Evolutionary conservation across 2,797 vertebrate genomes (phyloP).

Genomic region (Sebastes nivosus): DNA sequence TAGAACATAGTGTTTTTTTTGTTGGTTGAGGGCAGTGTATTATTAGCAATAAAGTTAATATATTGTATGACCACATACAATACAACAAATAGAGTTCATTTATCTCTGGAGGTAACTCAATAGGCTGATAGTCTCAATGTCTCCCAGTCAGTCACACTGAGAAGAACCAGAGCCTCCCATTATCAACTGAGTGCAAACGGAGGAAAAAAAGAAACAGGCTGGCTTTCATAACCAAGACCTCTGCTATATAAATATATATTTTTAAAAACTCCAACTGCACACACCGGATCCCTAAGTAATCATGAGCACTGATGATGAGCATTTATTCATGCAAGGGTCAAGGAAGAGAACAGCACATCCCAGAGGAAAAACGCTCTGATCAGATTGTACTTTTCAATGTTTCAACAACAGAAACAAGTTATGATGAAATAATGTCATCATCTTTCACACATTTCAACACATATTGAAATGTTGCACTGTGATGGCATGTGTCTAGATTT

Average conservation of each 20-base stretch:
- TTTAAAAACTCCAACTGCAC: background rate
- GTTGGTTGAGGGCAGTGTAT: background rate
- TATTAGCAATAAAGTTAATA: background rate
- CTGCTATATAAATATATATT: background rate
- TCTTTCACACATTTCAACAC: conserved; percentile 25
- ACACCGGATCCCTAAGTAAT: background rate
- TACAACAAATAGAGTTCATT: background rate
- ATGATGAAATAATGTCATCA: conserved; percentile 17
- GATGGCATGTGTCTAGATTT: background rate
- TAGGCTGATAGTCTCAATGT: too few species aligned
- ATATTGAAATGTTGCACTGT: background rate
- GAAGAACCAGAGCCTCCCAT: conserved; percentile 32
- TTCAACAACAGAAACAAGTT: background rate
- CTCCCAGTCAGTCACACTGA: too few species aligned
- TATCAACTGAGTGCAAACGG: conserved; percentile 9
- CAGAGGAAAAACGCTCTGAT: conserved; percentile 11
- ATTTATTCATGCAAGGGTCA: background rate
- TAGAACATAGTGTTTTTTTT: too few species aligned
- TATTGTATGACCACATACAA: too few species aligned
- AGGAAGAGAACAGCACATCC: background rate
- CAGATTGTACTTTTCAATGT: background rate
- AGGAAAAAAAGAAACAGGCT: background rate
- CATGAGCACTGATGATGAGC: background rate
- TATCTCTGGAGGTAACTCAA: background rate
- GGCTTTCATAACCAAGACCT: background rate